Evolutionary conservation across 2,797 vertebrate genomes (phyloP).

Genomic region (Oryzias sinensis): DNA sequence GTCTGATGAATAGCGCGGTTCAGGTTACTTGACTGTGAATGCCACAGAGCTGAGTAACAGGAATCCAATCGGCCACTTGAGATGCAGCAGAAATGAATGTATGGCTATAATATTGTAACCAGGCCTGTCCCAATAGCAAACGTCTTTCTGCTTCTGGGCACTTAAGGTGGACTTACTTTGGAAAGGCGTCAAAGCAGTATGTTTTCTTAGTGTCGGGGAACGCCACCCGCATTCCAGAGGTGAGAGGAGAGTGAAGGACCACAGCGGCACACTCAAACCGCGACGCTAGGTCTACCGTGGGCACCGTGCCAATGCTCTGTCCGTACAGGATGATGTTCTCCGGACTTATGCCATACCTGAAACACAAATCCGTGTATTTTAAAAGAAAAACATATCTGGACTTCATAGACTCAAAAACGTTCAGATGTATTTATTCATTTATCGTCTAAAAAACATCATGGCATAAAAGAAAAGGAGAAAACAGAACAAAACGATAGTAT

Average conservation of each 20-base stretch:
- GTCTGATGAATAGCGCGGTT: no score
- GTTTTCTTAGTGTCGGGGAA: conserved; percentile 99
- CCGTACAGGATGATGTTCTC: conserved; percentile 97
- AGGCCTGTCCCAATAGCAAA: no score
- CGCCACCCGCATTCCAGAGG: conserved; percentile 96
- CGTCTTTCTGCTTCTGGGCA: not conserved
- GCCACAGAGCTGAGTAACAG: no score
- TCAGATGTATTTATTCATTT: no score
- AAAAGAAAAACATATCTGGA: not conserved
- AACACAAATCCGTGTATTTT: conserved; percentile 10
- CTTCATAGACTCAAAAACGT: no score
- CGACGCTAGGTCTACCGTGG: conserved; percentile 94
- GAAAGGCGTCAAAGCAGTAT: conserved; percentile 97
- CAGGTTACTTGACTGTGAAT: no score
- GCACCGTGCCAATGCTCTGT: conserved; percentile 96
- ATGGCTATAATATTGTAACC: no score
- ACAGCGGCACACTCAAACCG: conserved; percentile 97
- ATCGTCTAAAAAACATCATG: no score
- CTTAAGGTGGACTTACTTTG: conserved; percentile 82
- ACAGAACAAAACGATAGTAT: no score
- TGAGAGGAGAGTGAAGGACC: conserved; percentile 94
- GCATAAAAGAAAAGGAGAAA: no score
- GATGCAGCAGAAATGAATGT: no score
- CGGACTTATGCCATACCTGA: conserved; percentile 94
- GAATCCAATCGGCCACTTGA: no score